Conservation (phyloP, 2,797 vertebrate genomes). For the Cossypha caffra region DNA sequence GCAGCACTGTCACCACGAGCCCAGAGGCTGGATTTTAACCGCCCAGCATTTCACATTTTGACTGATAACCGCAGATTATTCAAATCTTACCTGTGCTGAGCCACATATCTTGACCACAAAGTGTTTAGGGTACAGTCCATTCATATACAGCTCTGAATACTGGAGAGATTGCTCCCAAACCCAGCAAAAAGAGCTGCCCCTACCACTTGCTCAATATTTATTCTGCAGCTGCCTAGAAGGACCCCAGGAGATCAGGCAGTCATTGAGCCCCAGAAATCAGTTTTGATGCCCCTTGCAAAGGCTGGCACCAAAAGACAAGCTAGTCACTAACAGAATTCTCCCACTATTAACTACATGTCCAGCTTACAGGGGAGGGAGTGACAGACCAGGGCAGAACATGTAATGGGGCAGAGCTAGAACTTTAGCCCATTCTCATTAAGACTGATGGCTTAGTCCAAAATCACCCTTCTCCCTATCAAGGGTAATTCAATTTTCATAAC, state of each 20-base stretch:
- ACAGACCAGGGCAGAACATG: rapidly evolving
- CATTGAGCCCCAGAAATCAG: neutral
- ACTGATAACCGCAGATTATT: neutral
- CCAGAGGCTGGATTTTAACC: neutral
- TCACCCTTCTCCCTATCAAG: neutral
- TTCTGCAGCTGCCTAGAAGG: neutral
- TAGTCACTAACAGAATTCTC: neutral
- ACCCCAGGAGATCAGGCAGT: neutral
- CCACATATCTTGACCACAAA: neutral
- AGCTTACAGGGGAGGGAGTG: neutral
- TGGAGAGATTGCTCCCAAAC: neutral
- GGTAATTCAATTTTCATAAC: neutral
- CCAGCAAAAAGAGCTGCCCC: neutral
- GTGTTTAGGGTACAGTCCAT: neutral
- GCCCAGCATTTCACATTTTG: neutral
- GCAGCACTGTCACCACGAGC: neutral
- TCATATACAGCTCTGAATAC: neutral
- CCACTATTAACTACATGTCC: neutral
- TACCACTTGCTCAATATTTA: neutral
- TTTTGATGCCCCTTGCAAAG: neutral
- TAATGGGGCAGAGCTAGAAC: neutral
- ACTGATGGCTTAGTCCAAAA: neutral
- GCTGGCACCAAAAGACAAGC: neutral
- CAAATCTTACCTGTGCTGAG: neutral
- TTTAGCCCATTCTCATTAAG: neutral